phyloP scores from a whole-genome alignment of 2,113 vertebrate genomes.

The Glaucomys volans region DNA sequence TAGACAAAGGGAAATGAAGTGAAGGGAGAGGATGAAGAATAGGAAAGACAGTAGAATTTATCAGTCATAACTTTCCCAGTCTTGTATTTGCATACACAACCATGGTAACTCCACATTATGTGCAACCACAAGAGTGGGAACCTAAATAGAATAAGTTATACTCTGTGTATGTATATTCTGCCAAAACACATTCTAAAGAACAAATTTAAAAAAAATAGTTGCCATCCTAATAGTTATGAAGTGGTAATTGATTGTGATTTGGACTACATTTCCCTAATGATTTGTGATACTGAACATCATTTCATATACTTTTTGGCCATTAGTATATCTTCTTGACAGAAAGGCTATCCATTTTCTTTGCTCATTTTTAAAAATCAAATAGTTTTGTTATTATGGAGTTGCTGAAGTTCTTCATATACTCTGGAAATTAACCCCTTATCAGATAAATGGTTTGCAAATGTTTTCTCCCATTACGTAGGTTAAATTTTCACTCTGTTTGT shows the following conservation, averaged over 20 bases:
- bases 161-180: too few species aligned
- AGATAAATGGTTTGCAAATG: neutral
- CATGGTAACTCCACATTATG: too few species aligned
- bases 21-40: too few species aligned
- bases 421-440: neutral
- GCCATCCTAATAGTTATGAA: too few species aligned
- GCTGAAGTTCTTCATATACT: neutral
- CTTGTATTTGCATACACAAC: too few species aligned
- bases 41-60: too few species aligned
- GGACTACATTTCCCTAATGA: neutral
- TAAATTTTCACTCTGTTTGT: neutral
- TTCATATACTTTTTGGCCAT: neutral
- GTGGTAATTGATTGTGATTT: neutral
- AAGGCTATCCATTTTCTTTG: neutral
- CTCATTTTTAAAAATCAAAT: neutral
- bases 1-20: too few species aligned
- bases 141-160: too few species aligned
- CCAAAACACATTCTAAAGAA: too few species aligned
- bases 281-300: neutral
- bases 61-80: too few species aligned
- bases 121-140: too few species aligned
- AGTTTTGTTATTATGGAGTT: neutral
- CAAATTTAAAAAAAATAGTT: too few species aligned
- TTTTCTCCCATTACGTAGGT: neutral
- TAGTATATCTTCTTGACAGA: neutral